Conservation (phyloP, 2,797 vertebrate species). For the Triplophysa yarkandensis region DNA sequence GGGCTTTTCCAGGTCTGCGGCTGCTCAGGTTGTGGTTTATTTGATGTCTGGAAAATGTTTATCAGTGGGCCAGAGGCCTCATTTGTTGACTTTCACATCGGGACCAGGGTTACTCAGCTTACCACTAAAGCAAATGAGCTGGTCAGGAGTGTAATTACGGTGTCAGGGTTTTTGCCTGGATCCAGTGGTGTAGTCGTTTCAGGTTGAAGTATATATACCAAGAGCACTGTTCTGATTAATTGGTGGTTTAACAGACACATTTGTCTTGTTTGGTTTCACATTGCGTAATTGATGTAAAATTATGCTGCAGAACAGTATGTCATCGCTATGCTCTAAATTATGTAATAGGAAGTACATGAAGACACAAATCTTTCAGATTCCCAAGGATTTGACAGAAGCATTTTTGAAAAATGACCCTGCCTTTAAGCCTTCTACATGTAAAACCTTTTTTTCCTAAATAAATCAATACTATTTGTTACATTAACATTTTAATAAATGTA, state of each 20-base stretch:
- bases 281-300: constrained; percentile 40
- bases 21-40: constrained; percentile 49
- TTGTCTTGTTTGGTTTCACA: constrained; percentile 47
- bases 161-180: constrained; percentile 47
- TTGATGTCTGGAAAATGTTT: constrained; percentile 55
- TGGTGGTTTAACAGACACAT: constrained; percentile 45
- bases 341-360: background rate
- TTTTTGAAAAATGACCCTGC: no score
- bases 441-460: no score
- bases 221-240: constrained; percentile 44
- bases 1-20: constrained; percentile 48
- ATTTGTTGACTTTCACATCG: constrained; percentile 56
- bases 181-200: constrained; percentile 42
- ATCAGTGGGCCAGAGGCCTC: constrained; percentile 49
- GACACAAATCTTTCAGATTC: no score
- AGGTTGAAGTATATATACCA: constrained; percentile 29
- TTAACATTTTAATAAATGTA: no score
- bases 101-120: constrained; percentile 51
- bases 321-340: constrained; percentile 3
- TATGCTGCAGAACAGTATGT: constrained; percentile 22
- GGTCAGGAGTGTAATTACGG: constrained; percentile 56
- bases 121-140: constrained; percentile 57
- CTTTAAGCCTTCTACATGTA: no score
- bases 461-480: no score
- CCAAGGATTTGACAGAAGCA: no score